These are phyloP conservation scores for Chromobotia macracanthus DNA, from an alignment of 2,797 vertebrate genomes.

Conservation along the genomic window DNA sequence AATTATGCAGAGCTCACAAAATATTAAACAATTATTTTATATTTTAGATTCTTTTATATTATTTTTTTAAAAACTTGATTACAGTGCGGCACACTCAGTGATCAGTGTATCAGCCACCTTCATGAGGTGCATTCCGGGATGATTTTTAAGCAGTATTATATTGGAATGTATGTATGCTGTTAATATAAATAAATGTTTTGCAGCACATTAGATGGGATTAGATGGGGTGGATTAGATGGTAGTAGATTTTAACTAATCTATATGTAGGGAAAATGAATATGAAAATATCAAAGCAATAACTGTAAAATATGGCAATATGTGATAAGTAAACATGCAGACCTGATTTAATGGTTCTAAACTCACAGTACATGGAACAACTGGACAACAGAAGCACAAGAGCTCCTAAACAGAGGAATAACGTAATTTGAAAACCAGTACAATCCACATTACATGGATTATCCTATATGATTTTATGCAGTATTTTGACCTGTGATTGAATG, in stretches of 20 bases:
- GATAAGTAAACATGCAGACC: background rate
- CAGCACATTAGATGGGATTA: too few species aligned
- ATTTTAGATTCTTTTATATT: too few species aligned
- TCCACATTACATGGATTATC: conserved; percentile 16
- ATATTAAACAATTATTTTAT: too few species aligned
- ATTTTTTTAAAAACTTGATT: too few species aligned
- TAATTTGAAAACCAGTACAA: background rate
- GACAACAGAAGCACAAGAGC: background rate
- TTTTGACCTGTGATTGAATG: conserved; percentile 14
- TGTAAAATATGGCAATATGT: background rate
- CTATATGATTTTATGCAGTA: background rate
- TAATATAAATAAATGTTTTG: too few species aligned
- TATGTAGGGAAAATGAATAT: background rate
- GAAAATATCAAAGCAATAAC: background rate
- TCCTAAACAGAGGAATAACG: conserved; percentile 14
- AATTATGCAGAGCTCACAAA: too few species aligned
- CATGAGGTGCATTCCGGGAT: background rate
- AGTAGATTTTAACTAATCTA: background rate
- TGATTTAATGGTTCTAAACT: background rate
- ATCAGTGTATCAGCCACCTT: too few species aligned
- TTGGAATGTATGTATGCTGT: too few species aligned
- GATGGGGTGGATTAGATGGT: too few species aligned
- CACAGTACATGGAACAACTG: background rate
- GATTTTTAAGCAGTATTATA: background rate
- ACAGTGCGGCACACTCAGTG: too few species aligned